These are phyloP conservation scores for Plodia interpunctella DNA, from an alignment of 1,140 invertebrate genomes.

Conservation along the genomic window DNA sequence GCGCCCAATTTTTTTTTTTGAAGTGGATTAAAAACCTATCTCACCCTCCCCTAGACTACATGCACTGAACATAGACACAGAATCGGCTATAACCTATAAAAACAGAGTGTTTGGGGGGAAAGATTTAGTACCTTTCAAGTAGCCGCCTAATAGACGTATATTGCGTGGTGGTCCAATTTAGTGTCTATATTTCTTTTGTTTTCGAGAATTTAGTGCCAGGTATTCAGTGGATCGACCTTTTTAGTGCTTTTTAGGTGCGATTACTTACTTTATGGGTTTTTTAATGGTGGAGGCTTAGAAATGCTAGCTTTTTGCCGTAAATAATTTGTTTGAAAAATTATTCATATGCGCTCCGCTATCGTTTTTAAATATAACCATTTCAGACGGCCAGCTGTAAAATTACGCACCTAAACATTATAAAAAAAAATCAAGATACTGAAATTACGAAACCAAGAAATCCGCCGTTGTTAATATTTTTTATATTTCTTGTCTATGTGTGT, in stretches of 20 bases:
- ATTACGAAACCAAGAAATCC: too few species aligned
- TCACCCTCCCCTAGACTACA: constrained; percentile 9
- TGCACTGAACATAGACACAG: constrained; percentile 19
- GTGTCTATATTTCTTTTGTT: constrained; percentile 63
- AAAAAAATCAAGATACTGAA: too few species aligned
- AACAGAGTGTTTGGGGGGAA: constrained; percentile 50
- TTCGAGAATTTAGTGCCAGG: constrained; percentile 52
- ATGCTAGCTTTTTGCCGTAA: neutral
- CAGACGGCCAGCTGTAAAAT: too few species aligned
- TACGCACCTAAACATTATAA: too few species aligned
- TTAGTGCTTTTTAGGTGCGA: constrained; percentile 40
- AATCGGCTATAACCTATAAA: constrained; percentile 40
- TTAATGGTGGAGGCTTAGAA: neutral
- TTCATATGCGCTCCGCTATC: too few species aligned
- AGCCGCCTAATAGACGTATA: constrained; percentile 66
- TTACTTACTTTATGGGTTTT: constrained; percentile 23
- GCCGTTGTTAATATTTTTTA: too few species aligned
- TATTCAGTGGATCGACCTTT: constrained; percentile 30
- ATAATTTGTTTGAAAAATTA: too few species aligned
- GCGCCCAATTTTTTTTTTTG: too few species aligned
- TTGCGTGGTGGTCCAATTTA: constrained; percentile 61
- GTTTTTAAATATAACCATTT: too few species aligned
- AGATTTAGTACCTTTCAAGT: constrained; percentile 63
- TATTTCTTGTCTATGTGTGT: too few species aligned
- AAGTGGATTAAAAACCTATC: too few species aligned